Evolutionary conservation across 1,140 invertebrate species (phyloP), one percentile per base, ranked within the genome.

Genomic region (Drosophila punjabiensis): DNA sequence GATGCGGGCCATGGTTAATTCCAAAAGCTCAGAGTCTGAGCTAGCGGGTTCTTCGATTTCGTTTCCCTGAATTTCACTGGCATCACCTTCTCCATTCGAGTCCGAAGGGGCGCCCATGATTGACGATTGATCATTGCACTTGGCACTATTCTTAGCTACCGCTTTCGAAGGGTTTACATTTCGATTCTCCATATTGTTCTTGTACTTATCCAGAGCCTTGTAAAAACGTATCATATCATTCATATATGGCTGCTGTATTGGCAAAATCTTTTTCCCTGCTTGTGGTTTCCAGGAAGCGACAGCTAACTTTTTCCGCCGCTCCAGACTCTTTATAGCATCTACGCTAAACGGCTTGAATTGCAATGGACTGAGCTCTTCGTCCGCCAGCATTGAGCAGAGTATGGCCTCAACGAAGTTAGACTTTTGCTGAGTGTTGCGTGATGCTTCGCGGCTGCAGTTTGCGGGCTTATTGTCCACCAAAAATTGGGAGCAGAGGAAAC

Each of bases 331-430:
- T n/a, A 28, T 7, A 28, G 14, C 55, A 28, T 39, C 20, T n/a
- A 20, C 5, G 9, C 5, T 1, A 28, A 58, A 11, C 9, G 37
- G 55, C 20, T 58, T n/a, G 5, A 58, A 5, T 14, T 39, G 8
- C 5, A 55, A 20, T n/a, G 48, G 14, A 10, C 7, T 11, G 3
- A 84, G 66, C 5, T 84, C 39, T 39, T 76, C 45, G 5, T 84
- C 76, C 9, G 76, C 37, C 4, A 84, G 43, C 81, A 84, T 83
- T 14, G 81, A 84, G 33, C 81, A 84, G 3, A 84, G n/a, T 7
- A 84, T 0, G 10, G 81, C 59, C 47, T 76, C 62, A n/a, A 64
- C 39, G n/a, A 84, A 83, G 24, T 16, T n/a, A 0, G 24, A 10
- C 28, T 47, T 39, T 10, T 45, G 24, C 14, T 47, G n/a, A 6